Evolutionary conservation across 2,113 vertebrate genomes (phyloP).

Genomic region (Ceyx cyanopectus): DNA sequence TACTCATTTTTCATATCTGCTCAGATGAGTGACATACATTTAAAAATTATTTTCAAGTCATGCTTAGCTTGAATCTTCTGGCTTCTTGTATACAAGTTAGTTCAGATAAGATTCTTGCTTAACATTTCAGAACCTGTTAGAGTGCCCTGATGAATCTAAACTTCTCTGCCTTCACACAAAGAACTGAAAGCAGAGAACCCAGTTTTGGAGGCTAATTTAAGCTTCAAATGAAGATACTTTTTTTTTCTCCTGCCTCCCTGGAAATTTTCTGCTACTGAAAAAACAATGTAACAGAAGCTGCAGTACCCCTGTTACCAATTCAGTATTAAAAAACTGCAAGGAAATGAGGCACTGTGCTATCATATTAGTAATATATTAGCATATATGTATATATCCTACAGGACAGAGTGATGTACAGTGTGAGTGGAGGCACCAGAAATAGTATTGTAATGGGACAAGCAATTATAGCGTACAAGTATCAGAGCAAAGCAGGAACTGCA

Average conservation of each 20-base stretch:
- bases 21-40: background rate
- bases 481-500: slow-evolving; percentile 38
- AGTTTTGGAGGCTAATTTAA: slow-evolving; percentile 20
- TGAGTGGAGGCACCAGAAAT: slow-evolving; percentile 31
- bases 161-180: background rate
- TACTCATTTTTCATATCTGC: background rate
- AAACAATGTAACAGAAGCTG: background rate
- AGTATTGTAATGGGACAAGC: slow-evolving; percentile 1
- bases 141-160: background rate
- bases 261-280: background rate
- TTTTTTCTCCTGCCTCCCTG: background rate
- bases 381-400: background rate
- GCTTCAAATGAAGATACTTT: background rate
- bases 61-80: background rate
- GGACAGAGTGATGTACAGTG: background rate
- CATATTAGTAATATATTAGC: slow-evolving; percentile 30
- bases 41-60: background rate
- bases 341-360: background rate
- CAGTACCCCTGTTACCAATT: background rate
- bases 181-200: background rate
- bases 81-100: background rate
- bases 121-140: background rate
- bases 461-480: slow-evolving; percentile 34
- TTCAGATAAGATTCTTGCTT: background rate
- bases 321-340: background rate